These are phyloP conservation scores for Drosophila setosimentum DNA, from an alignment of 2,888 invertebrate species.

Conservation along the genomic window DNA sequence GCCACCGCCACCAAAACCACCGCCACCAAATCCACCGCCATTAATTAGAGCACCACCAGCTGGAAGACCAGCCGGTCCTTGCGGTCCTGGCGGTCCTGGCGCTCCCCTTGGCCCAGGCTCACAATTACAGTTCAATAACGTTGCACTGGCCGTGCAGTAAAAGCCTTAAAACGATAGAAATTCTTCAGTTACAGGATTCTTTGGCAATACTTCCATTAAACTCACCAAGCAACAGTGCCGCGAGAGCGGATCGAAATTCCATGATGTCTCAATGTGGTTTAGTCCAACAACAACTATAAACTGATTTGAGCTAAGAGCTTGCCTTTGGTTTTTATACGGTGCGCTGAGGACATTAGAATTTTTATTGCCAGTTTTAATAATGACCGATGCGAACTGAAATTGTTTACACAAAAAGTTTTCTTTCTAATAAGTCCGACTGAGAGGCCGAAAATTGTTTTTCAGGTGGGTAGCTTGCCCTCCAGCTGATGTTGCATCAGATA, in stretches of 20 bases:
- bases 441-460: slow-evolving; percentile 32
- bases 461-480: slow-evolving; percentile 29
- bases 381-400: slow-evolving; percentile 19
- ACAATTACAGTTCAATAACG: slow-evolving; percentile 71
- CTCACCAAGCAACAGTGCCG: slow-evolving; percentile 59
- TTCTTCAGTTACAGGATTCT: background rate
- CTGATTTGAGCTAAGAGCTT: slow-evolving; percentile 36
- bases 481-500: slow-evolving; percentile 61
- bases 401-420: background rate
- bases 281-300: slow-evolving; percentile 25
- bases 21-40: background rate
- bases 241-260: slow-evolving; percentile 31
- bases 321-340: slow-evolving; percentile 51
- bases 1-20: slow-evolving; percentile 4
- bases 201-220: background rate
- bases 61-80: slow-evolving; percentile 56
- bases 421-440: slow-evolving; percentile 23
- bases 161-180: slow-evolving; percentile 37
- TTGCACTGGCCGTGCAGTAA: slow-evolving; percentile 27
- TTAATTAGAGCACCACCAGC: background rate
- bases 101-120: slow-evolving; percentile 65
- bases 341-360: background rate
- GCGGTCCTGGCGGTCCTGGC: slow-evolving; percentile 58
- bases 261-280: slow-evolving; percentile 73
- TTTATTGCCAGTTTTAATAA: slow-evolving; percentile 21